Evolutionary conservation across 1,140 invertebrate species (phyloP), one percentile per base, ranked within the genome.

Genomic region (Aphaenogaster ashmeadi): DNA sequence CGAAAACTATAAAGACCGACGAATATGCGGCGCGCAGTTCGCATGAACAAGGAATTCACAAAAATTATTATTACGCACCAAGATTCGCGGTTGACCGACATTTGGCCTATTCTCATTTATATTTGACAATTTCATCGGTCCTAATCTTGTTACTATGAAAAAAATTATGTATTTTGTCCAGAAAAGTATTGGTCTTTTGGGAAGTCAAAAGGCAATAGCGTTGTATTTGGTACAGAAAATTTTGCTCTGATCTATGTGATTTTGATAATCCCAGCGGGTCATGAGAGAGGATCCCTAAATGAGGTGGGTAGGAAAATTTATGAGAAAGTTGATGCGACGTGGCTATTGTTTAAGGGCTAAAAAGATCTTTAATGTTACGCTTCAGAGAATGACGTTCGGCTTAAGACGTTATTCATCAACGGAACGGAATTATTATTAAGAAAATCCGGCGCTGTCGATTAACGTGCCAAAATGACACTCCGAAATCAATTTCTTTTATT

Each of bases 341-440:
- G 11, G 41, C 21, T 72, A 83, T 83, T 71, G 54, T 74, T 83
- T 72, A 72, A 56, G 41, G 36, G 41, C 15, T 83, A 83, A 74
- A 58, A 44, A 41, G 52, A 72, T 83, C 18, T 74, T 58, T 18
- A 9, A 13, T 44, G 33, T 41, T 66, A 7, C 36, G 21, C 21
- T 58, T 41, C 56, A 81, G 15, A 6, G 36, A 27, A 47, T 74
- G n/a, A 83, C 60, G 74, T 60, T 72, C 47, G 36, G 36, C 11
- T 54, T 52, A 72, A 83, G 41, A 83, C 52, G 27, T 74, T 83
- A 69, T 18, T n/a, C 18, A 7, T 11, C 11, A 83, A 52, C 41
- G 3, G 38, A n/a, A 13, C 7, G 21, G 18, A 58, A 74, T 72
- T 74, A 58, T 83, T 58, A 72, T 11, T 41, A 21, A 47, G n/a